Base-by-base conservation (phyloP, 2,888 invertebrate genomes). In the Archaeoteleia sp. region DNA sequence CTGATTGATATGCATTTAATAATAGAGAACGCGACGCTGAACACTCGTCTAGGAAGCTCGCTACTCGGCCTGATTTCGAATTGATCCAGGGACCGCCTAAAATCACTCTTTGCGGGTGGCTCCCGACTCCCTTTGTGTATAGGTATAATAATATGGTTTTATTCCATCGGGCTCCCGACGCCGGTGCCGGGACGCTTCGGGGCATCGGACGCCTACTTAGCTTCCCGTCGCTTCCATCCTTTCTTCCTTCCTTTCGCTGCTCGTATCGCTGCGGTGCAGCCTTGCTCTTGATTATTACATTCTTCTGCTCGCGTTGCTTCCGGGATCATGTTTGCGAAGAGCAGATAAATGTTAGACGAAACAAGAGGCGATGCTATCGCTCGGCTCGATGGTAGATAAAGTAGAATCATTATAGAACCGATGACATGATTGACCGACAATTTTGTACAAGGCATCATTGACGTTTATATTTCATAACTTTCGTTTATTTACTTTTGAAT, bases 1-100 rank as follows among this genome's bases (percentile, higher is more conserved):
- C 81, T 83, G 82, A 83, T 83, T 83, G 82, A 83, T 83, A 83
- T 74, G 79, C 78, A 75, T 79, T 81, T 83, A 84, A 84, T 84
- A 81, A 84, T 78, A 84, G 80, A 82, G 78, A 76, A 68, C 67
- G 34, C 48, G 67, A 65, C 61, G 68, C 63, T 62, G 68, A 61
- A 67, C 60, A 46, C 58, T 65, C 37, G 65, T 68, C 72, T 70
- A 72, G 68, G 70, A 68, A 67, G 55, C 39, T 58, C 45, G 58
- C 46, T 66, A 53, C 61, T 60, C 62, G 67, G 46, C 46, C 43
- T 66, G 49, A 66, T 62, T 48, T 35, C 57, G 54, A 66, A 65
- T 54, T 45, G 25, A 34, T 49, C 45, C 39, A 20, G 39, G 25
- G 45, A 51, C 39, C 29, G 12, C 39, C 27, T 14, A 49, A 53